Percentiles rank a stretch among this genome's conserved stretches.
phyloP scores from a whole-genome alignment of 2,113 vertebrate genomes.

The Chionis minor region DNA sequence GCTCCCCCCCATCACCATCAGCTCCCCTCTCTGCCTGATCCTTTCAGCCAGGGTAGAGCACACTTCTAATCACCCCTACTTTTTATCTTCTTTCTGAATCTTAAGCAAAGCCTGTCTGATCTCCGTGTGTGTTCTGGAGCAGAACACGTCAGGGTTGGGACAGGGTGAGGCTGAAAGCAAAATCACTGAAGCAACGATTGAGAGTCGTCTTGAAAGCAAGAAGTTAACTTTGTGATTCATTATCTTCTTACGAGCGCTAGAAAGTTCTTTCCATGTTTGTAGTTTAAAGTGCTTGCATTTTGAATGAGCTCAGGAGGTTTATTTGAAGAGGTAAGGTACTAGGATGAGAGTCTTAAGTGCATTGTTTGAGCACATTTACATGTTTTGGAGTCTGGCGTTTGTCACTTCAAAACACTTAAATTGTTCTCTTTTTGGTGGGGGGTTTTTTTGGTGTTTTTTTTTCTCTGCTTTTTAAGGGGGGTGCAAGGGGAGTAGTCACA shows the following conservation, averaged over 20 bases:
- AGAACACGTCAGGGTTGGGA: not conserved
- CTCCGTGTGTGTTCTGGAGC: constrained; percentile 53
- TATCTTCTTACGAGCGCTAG: not conserved
- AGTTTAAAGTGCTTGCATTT: not conserved
- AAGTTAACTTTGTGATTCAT: constrained; percentile 32
- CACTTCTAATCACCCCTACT: not conserved
- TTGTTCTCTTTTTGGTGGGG: not conserved
- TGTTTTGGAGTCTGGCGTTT: not conserved
- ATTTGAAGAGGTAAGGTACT: not conserved
- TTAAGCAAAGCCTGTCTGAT: constrained; percentile 33
- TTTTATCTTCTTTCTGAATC: constrained; percentile 40
- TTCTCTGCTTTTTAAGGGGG: not conserved
- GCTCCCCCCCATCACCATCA: not conserved
- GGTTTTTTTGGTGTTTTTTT: not conserved
- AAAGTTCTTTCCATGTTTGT: not conserved
- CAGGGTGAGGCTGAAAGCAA: constrained; percentile 22
- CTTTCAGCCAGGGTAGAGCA: not conserved
- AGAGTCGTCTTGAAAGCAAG: constrained; percentile 3
- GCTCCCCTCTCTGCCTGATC: not conserved
- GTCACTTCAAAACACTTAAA: not conserved
- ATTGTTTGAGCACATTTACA: not conserved
- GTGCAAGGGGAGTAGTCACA: not conserved
- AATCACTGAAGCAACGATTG: not conserved
- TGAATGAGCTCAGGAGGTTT: constrained; percentile 1
- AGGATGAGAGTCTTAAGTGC: not conserved